Evolutionary conservation across 2,797 vertebrate genomes (phyloP).

Genomic region (Gadopsis marmoratus): DNA sequence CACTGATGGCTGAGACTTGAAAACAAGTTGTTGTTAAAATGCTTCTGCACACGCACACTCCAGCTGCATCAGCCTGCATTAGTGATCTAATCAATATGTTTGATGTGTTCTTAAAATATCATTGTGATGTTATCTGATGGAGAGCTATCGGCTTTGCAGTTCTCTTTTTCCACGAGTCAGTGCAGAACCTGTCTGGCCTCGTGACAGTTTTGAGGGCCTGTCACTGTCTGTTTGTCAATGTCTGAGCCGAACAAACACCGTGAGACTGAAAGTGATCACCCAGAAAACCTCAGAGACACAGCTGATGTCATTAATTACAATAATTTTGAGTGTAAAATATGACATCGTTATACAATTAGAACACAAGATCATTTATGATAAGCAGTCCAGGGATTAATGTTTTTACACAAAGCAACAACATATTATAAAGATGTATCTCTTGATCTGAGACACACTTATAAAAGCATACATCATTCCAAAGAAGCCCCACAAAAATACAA

Average conservation of each 20-base stretch:
- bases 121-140: slow-evolving; percentile 38
- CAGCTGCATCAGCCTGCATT: slow-evolving; percentile 33
- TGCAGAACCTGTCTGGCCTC: slow-evolving; percentile 43
- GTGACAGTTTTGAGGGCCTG: slow-evolving; percentile 14
- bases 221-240: slow-evolving; percentile 54
- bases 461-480: slow-evolving; percentile 36
- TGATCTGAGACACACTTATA: slow-evolving; percentile 19
- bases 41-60: background rate
- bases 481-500: slow-evolving; percentile 27
- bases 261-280: slow-evolving; percentile 33
- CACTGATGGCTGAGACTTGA: slow-evolving; percentile 10
- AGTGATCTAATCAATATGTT: slow-evolving; percentile 56
- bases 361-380: background rate
- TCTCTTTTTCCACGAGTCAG: slow-evolving; percentile 54
- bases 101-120: slow-evolving; percentile 60
- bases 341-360: background rate
- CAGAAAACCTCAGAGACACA: slow-evolving; percentile 17
- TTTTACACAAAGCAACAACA: slow-evolving; percentile 20
- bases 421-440: slow-evolving; percentile 19
- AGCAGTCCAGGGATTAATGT: background rate
- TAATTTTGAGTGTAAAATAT: background rate
- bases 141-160: slow-evolving; percentile 39
- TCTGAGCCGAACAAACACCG: slow-evolving; percentile 40
- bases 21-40: slow-evolving; percentile 39
- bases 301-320: background rate